Conservation (phyloP, 2,888 invertebrate genomes). For the Asteroscopus sphinx region DNA sequence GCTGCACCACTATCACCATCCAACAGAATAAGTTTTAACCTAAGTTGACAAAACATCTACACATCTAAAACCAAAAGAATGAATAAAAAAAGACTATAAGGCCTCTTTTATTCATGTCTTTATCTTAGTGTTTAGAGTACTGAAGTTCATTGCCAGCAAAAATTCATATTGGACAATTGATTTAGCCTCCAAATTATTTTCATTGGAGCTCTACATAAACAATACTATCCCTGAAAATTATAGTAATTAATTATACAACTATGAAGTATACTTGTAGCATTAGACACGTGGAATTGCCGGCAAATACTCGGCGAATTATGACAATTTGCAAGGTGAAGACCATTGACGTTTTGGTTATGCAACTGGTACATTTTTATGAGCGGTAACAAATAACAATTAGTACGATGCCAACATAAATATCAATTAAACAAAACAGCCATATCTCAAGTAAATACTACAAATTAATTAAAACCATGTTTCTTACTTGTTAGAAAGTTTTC, state of each 20-base stretch:
- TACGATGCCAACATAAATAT: neutral
- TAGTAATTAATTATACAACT: neutral
- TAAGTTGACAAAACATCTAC: no score
- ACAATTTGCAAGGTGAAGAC: conserved; percentile 71
- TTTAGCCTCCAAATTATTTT: conserved; percentile 9
- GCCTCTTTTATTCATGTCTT: neutral
- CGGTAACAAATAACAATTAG: conserved; percentile 12
- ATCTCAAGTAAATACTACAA: conserved; percentile 8
- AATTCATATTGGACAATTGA: no score
- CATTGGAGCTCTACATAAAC: neutral
- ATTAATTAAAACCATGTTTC: conserved; percentile 58
- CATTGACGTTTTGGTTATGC: conserved; percentile 87
- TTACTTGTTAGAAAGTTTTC: conserved; percentile 91
- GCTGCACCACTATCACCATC: no score
- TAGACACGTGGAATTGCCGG: conserved; percentile 66
- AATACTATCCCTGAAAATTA: conserved; percentile 1
- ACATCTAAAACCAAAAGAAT: neutral
- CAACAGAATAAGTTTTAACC: no score
- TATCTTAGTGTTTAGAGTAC: neutral
- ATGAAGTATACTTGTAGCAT: conserved; percentile 1
- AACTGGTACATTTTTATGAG: conserved; percentile 65
- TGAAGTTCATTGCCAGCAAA: neutral
- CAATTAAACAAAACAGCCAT: conserved; percentile 14
- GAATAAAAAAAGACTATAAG: neutral
- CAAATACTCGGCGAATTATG: conserved; percentile 50